A percentile compares a stretch with the other conserved stretches of the same genome.
Evolutionary conservation across 2,888 invertebrate species (phyloP).

Genomic region (Alentia gelatinosa): DNA sequence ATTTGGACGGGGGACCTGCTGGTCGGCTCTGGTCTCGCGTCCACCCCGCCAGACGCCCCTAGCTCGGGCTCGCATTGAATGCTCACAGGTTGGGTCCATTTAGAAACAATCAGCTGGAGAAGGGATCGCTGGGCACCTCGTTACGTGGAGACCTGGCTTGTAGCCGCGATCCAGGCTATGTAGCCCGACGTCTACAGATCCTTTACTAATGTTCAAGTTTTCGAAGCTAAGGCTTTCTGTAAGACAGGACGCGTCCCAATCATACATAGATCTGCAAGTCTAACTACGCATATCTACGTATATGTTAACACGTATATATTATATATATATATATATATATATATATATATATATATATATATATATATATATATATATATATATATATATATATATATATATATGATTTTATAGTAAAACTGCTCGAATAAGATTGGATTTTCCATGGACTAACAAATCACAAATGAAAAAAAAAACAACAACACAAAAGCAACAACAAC

Average conservation of each 20-base stretch:
- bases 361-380: background rate
- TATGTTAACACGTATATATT: background rate
- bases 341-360: background rate
- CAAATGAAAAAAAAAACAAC: no score
- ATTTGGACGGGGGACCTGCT: slow-evolving; percentile 4
- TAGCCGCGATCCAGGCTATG: no score
- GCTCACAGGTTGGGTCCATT: slow-evolving; percentile 1
- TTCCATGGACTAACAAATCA: no score
- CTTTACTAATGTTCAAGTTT: no score
- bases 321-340: background rate
- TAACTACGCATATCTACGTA: background rate
- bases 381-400: background rate
- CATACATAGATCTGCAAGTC: background rate
- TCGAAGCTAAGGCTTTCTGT: no score
- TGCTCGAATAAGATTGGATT: no score
- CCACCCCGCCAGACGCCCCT: background rate
- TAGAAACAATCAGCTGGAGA: background rate
- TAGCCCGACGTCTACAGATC: no score
- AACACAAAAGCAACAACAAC: no score
- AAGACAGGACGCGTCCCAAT: no score
- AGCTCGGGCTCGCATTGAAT: slow-evolving; percentile 21
- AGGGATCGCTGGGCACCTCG: background rate
- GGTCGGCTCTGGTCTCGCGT: background rate
- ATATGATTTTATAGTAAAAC: no score
- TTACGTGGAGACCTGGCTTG: no score